Evolutionary conservation across 2,113 vertebrate genomes (phyloP), one percentile per base, ranked within the genome.

Genomic region (Zapus hudsonius): DNA sequence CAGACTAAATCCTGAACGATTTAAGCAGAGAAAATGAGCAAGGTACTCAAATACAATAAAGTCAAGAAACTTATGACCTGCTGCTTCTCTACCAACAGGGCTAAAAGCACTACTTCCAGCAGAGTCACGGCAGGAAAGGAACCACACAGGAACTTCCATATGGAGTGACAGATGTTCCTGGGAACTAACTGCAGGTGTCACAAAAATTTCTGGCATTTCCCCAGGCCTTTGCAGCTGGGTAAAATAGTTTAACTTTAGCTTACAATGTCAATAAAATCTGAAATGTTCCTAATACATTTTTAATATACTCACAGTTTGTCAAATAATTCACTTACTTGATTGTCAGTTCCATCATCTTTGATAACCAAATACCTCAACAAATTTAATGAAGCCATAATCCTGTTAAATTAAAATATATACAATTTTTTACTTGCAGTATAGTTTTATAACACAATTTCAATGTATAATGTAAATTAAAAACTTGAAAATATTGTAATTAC

Each of bases 361-460:
- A 99, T 98, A 40, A 99, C 80, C 61, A 99, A 97, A 93, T 99
- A 99, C 81, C 99, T 98, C 92, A 99, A 96, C 85, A 99, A 98
- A 98, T 99, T 99, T 89, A 99, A 97, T 44, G 98, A 98, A 44
- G 98, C 99, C 99, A 99, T 99, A 95, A 99, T 98, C 97, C 99
- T 99, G 96, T 93, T 95, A 97, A n/a, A 98, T 96, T 75, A 96
- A 96, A 96, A 96, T 38, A 96, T 64, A 94, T 1, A 79, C 29
- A 38, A 57, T 79, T 92, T 81, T 73, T 97, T 91, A 95, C 36
- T 61, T 90, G 88, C 9, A 93, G 52, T 55, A 59, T 23, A 78
- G n/a, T 92, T 72, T 80, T 86, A 67, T 36, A 84, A 87, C 76
- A 84, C 7, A 82, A 96, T 72, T 90, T 85, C 29, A 94, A 74